Evolutionary conservation across 2,888 invertebrate genomes (phyloP).

Genomic region (Pilophorus perplexus): DNA sequence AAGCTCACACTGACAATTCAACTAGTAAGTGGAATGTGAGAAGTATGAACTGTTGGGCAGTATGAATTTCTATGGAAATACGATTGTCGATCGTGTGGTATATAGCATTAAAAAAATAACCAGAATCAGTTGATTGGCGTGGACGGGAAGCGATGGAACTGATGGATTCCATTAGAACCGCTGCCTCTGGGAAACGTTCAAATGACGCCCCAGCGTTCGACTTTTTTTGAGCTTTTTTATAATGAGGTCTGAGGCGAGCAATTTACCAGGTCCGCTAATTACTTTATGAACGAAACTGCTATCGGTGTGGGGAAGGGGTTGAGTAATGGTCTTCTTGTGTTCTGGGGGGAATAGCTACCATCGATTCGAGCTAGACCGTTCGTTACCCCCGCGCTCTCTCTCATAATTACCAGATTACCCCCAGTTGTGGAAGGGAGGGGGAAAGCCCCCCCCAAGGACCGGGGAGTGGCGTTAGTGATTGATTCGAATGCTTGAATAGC

Average conservation of each 20-base stretch:
- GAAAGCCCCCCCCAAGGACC: not conserved
- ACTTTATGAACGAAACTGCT: constrained; percentile 18
- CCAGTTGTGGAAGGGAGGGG: not conserved
- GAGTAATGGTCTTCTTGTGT: constrained; percentile 38
- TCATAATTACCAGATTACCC: constrained; percentile 30
- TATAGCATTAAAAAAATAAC: too few relatives aligned
- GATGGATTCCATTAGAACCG: too few relatives aligned
- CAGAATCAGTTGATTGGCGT: too few relatives aligned
- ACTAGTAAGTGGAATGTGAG: too few relatives aligned
- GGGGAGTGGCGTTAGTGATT: constrained; percentile 11
- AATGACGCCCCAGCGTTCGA: not conserved
- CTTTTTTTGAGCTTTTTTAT: not conserved
- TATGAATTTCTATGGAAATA: too few relatives aligned
- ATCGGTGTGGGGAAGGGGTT: constrained; percentile 3
- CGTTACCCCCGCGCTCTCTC: not conserved
- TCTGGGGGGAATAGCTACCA: constrained; percentile 8
- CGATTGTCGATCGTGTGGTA: too few relatives aligned
- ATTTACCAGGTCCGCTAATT: constrained; percentile 20
- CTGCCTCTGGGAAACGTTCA: too few relatives aligned
- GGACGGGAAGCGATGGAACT: too few relatives aligned
- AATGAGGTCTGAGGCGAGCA: constrained; percentile 7
- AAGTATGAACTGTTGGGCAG: too few relatives aligned
- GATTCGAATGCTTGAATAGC: constrained; percentile 30
- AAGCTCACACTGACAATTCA: constrained; percentile 17
- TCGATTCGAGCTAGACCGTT: constrained; percentile 1